phyloP scores from a whole-genome alignment of 1,140 invertebrate genomes.

The Orchesella cincta region DNA sequence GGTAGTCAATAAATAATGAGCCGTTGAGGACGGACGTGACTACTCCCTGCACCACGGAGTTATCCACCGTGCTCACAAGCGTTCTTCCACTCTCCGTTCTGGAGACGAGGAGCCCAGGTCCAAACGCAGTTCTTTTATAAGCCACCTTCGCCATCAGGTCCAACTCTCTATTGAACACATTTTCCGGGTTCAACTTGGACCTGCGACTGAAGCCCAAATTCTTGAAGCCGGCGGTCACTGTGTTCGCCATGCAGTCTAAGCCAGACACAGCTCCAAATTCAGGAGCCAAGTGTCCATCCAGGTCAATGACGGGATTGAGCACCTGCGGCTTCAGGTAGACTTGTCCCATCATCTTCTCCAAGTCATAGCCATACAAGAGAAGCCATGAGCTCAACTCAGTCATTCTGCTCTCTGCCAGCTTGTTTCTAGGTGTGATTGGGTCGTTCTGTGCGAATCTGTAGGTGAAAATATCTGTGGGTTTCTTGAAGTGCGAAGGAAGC shows the following conservation, averaged over 20 bases:
- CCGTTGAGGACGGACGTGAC: slow-evolving; percentile 92
- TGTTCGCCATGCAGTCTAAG: slow-evolving; percentile 80
- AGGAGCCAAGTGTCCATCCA: slow-evolving; percentile 66
- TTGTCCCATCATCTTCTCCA: slow-evolving; percentile 79
- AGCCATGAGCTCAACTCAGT: slow-evolving; percentile 73
- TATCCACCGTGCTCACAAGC: slow-evolving; percentile 80
- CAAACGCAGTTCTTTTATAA: slow-evolving; percentile 80
- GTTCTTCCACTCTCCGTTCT: slow-evolving; percentile 72
- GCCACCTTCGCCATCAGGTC: slow-evolving; percentile 77
- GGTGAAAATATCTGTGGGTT: slow-evolving; percentile 85
- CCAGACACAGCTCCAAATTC: slow-evolving; percentile 86
- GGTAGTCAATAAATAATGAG: slow-evolving; percentile 85
- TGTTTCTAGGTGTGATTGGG: slow-evolving; percentile 82
- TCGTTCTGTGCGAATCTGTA: slow-evolving; percentile 91
- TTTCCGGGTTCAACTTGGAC: slow-evolving; percentile 71
- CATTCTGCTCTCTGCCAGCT: slow-evolving; percentile 63
- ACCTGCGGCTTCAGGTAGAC: slow-evolving; percentile 64
- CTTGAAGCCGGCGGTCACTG: slow-evolving; percentile 75
- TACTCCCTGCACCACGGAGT: slow-evolving; percentile 85
- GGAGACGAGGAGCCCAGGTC: slow-evolving; percentile 85
- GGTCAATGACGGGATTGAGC: slow-evolving; percentile 43
- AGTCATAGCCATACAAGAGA: slow-evolving; percentile 82
- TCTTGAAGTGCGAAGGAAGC: slow-evolving; percentile 74
- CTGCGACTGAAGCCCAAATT: slow-evolving; percentile 76
- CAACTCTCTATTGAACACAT: slow-evolving; percentile 63